Conservation (phyloP, 2,888 invertebrate species). For the Aleiodes leptofemur region DNA sequence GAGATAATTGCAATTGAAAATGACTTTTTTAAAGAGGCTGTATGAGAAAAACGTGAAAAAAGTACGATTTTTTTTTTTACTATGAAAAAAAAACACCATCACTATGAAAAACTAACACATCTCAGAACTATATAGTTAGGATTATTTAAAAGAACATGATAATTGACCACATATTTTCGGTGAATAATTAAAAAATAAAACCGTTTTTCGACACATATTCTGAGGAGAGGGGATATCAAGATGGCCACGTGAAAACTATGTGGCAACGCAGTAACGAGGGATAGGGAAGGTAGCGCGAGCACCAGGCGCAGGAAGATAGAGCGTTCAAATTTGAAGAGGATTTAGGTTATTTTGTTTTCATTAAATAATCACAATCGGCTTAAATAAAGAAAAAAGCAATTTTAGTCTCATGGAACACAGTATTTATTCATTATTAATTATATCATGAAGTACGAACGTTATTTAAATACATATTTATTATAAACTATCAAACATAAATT, state of each 20-base stretch:
- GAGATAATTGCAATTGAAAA: constrained; percentile 6
- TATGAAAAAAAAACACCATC: too few relatives aligned
- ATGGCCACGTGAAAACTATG: constrained; percentile 19
- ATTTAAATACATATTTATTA: not conserved
- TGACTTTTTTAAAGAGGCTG: not conserved
- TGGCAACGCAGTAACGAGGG: not conserved
- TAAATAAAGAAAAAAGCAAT: not conserved
- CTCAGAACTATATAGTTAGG: too few relatives aligned
- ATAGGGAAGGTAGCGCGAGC: not conserved
- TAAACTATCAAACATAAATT: not conserved
- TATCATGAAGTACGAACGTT: constrained; percentile 5
- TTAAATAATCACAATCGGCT: constrained; percentile 14
- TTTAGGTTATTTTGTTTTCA: not conserved
- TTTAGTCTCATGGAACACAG: constrained; percentile 7
- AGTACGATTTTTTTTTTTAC: not conserved
- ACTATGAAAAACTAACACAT: too few relatives aligned
- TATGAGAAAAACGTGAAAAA: not conserved
- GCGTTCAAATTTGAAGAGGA: too few relatives aligned
- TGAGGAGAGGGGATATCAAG: constrained; percentile 10
- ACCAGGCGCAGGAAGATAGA: too few relatives aligned
- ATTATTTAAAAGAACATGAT: too few relatives aligned
- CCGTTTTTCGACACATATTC: constrained; percentile 12
- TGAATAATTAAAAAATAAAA: too few relatives aligned
- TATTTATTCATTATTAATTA: constrained; percentile 33
- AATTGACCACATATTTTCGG: too few relatives aligned